Evolutionary conservation across 2,797 vertebrate species (phyloP).

Genomic region (Gallinago nigripennis): DNA sequence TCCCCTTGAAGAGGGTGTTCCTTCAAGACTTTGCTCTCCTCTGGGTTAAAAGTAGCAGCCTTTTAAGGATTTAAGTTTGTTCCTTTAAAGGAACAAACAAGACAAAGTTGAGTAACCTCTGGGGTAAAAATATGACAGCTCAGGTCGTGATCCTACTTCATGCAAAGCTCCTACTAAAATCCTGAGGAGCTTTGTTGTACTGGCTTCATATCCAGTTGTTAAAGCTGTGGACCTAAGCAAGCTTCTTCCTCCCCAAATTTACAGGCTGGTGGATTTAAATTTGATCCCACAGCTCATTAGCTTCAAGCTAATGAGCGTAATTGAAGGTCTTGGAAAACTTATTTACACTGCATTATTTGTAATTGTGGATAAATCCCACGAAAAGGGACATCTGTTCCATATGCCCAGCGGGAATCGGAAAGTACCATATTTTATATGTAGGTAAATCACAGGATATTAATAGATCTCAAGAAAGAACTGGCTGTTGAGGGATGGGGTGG

Average conservation of each 20-base stretch:
- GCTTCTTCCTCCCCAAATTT: not conserved
- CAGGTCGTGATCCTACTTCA: not conserved
- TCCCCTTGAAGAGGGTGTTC: not conserved
- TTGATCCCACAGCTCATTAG: slow-evolving; percentile 29
- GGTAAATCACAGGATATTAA: slow-evolving; percentile 48
- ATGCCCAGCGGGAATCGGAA: slow-evolving; percentile 17
- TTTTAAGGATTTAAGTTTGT: too few relatives aligned
- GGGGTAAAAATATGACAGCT: not conserved
- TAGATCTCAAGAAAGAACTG: not conserved
- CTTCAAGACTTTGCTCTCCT: not conserved
- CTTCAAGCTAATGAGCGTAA: slow-evolving; percentile 36
- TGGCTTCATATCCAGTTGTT: not conserved
- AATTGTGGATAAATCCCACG: slow-evolving; percentile 24
- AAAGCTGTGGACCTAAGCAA: not conserved
- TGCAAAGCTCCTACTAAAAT: not conserved
- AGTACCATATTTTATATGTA: slow-evolving; percentile 1
- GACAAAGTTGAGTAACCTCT: not conserved
- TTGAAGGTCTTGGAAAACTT: slow-evolving; percentile 38
- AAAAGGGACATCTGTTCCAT: slow-evolving; percentile 56
- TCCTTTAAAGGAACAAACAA: not conserved
- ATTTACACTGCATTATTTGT: slow-evolving; percentile 34
- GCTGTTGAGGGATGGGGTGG: not conserved
- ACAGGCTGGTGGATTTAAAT: not conserved
- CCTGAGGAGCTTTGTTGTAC: not conserved
- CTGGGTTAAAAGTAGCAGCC: not conserved